Base-by-base conservation (phyloP, 1,140 invertebrate species). In the Cotesia vestalis region DNA sequence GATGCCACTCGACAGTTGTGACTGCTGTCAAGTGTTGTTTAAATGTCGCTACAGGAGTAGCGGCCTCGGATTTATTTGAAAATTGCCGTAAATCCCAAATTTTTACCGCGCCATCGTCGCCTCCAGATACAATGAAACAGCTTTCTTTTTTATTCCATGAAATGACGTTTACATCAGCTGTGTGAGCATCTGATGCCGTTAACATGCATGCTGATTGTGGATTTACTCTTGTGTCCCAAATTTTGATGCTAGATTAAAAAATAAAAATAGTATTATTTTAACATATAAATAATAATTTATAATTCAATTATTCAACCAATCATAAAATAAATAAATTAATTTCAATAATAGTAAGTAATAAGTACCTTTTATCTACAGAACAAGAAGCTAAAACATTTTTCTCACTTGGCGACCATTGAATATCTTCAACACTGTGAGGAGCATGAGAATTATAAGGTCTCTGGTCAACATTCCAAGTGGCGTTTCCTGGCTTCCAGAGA, bases 381-480 rank as follows among this genome's bases (percentile, higher is more conserved):
- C 97, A 99, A 8, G 96, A 96, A 57, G 96, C 96, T 75, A 99
- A 89, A 2, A 99, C 96, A 89, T 95, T 93, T 80, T 86, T 89
- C 89, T 99, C 98, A 88, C 93, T 98, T 3, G 97, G 97, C 73
- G 97, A 99, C 98, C 98, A 99, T 80, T 99, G 96, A 72, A 99
- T 89, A 87, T 99, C 98, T 89, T 99, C 98, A 5, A 99, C 96
- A 66, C 97, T 99, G 14, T 81, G 76, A 55, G 90, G 91, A 20
- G 91, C 93, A 83, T 99, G 98, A 1, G 94, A 96, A 73, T 91
- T 89, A 71, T 95, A 91, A 1, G 97, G 93, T 62, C 92, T 88
- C 81, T 97, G 94, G 86, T 98, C 95, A 6, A 99, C 95, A 78
- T 90, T 87, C 97, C 97, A 99, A 55, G 88, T 90, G 1, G 89